phyloP scores from a whole-genome alignment of 2,113 vertebrate genomes.

The Odontesthes bonariensis region DNA sequence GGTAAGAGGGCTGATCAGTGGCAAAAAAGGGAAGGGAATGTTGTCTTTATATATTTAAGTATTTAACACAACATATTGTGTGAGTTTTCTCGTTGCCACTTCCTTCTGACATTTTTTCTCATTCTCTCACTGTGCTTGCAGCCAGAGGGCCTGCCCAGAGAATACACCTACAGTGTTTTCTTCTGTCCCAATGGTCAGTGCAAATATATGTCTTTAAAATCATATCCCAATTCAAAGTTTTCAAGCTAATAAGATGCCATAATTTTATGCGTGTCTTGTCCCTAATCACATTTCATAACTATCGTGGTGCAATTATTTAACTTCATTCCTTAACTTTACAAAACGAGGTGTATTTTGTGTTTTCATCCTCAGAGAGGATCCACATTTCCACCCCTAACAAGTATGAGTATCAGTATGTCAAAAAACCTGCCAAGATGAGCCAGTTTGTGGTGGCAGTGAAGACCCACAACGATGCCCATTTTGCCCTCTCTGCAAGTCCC shows the following conservation, averaged over 20 bases:
- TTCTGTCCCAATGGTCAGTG: conserved; percentile 93
- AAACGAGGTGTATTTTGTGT: conserved; percentile 14
- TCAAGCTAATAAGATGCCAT: not conserved
- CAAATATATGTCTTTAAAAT: not conserved
- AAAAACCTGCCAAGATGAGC: conserved; percentile 87
- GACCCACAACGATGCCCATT: conserved; percentile 91
- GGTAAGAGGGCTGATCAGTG: conserved; percentile 73
- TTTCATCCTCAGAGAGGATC: conserved; percentile 88
- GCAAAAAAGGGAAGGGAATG: not conserved
- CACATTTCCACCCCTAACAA: conserved; percentile 96
- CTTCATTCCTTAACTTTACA: not conserved
- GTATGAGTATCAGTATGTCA: conserved; percentile 94
- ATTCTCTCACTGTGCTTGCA: conserved; percentile 69
- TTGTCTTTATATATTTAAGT: not conserved
- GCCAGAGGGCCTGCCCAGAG: conserved; percentile 91
- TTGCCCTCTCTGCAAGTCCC: conserved; percentile 89
- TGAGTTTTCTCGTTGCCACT: not conserved
- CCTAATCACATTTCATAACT: not conserved
- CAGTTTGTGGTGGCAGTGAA: conserved; percentile 89
- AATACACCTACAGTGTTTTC: conserved; percentile 95
- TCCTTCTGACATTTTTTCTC: conserved; percentile 46
- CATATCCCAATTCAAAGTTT: not conserved
- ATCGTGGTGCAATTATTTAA: not conserved
- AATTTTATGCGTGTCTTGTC: not conserved
- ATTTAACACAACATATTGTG: not conserved